phyloP scores from a whole-genome alignment of 92 coral and sea anemone species.

The Palythoa grandis region DNA sequence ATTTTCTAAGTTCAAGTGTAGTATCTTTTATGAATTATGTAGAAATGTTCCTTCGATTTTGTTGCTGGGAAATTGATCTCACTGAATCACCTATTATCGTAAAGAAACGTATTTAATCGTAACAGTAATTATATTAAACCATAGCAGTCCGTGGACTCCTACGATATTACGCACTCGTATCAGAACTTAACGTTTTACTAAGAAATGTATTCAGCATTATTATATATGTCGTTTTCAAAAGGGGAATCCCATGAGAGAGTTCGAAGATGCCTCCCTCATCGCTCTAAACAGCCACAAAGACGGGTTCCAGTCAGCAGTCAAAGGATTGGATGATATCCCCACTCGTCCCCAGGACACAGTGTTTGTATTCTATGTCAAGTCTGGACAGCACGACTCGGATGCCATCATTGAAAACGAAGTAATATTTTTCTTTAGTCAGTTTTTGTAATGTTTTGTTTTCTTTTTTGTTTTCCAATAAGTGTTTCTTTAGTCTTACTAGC shows the following conservation, averaged over 20 bases:
- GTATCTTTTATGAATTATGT: too few species aligned
- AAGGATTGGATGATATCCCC: slow-evolving; percentile 79
- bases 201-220: not conserved
- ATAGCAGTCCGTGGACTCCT: too few species aligned
- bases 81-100: too few species aligned
- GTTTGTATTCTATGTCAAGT: slow-evolving; percentile 88
- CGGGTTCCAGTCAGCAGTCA: slow-evolving; percentile 77
- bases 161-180: too few species aligned
- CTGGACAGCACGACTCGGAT: slow-evolving; percentile 84
- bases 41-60: too few species aligned
- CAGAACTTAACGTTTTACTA: too few species aligned
- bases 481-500: not conserved
- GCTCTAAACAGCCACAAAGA: slow-evolving; percentile 63
- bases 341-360: slow-evolving; percentile 94
- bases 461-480: not conserved
- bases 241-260: slow-evolving; percentile 80
- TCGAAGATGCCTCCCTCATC: slow-evolving; percentile 75
- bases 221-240: slow-evolving; percentile 3
- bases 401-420: slow-evolving; percentile 83
- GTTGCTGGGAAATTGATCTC: too few species aligned
- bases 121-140: too few species aligned
- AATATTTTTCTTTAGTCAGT: not conserved
- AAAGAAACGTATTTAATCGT: too few species aligned
- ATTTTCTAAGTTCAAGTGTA: too few species aligned
- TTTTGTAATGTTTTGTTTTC: not conserved